A percentile compares a stretch with the other conserved stretches of the same genome.
phyloP scores from a whole-genome alignment of 2,797 vertebrate species.

The Pagetopsis macropterus region DNA sequence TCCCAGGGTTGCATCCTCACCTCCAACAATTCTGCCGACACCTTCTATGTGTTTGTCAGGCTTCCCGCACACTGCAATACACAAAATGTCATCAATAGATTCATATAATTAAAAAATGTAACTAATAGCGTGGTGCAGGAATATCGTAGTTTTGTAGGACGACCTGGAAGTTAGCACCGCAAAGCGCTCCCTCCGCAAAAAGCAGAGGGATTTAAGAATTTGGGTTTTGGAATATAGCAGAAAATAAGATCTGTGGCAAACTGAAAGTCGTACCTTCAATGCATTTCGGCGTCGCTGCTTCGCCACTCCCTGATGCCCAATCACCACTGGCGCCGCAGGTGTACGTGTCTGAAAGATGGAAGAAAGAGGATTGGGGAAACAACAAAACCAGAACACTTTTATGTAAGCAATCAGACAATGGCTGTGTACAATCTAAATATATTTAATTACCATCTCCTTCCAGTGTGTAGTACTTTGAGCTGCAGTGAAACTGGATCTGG shows the following conservation, averaged over 20 bases:
- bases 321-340: conserved; percentile 67
- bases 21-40: conserved; percentile 85
- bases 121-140: not conserved
- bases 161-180: too few relatives aligned
- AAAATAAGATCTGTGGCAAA: too few relatives aligned
- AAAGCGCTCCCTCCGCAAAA: too few relatives aligned
- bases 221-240: too few relatives aligned
- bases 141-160: too few relatives aligned
- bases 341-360: conserved; percentile 66
- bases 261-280: conserved; percentile 65
- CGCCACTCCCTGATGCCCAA: conserved; percentile 66
- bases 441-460: conserved; percentile 68
- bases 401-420: not conserved
- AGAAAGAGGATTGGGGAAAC: conserved; percentile 4
- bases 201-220: too few relatives aligned
- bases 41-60: conserved; percentile 39
- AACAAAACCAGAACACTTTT: not conserved
- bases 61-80: conserved; percentile 87
- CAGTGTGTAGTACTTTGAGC: conserved; percentile 83
- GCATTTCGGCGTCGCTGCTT: conserved; percentile 67
- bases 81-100: conserved; percentile 29
- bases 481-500: conserved; percentile 81
- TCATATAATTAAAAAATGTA: not conserved
- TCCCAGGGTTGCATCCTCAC: conserved; percentile 62
- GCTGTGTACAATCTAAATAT: not conserved